A percentile compares a stretch with the other conserved stretches of the same genome.
These are phyloP conservation scores for Lophius piscatorius DNA, from an alignment of 2,113 vertebrate genomes.

Conservation along the genomic window DNA sequence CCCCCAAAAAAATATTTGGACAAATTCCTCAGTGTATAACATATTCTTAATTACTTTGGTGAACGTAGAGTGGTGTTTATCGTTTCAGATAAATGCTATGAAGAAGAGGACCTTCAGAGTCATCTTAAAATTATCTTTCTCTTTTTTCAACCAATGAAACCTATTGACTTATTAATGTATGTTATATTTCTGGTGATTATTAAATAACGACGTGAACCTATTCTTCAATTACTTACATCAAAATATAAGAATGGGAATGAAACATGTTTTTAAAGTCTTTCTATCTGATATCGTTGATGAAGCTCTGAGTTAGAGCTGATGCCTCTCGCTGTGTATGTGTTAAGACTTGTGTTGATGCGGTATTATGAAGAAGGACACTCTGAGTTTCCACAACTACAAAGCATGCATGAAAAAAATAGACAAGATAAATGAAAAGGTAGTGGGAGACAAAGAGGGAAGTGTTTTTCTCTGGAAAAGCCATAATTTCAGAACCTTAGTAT, in stretches of 20 bases:
- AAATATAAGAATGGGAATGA: background rate
- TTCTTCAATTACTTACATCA: background rate
- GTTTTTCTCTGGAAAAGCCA: slow-evolving; percentile 1
- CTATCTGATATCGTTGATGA: slow-evolving; percentile 6
- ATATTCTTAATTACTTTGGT: too few relatives aligned
- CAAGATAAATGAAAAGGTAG: slow-evolving; percentile 6
- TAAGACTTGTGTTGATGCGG: slow-evolving; percentile 23
- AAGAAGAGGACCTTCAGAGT: too few relatives aligned
- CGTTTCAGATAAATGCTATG: too few relatives aligned
- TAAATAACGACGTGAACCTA: background rate
- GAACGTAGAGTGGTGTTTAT: too few relatives aligned
- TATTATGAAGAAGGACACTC: slow-evolving; percentile 12
- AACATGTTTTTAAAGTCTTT: background rate
- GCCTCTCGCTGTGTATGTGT: slow-evolving; percentile 5
- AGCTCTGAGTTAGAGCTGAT: background rate
- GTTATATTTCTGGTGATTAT: too few relatives aligned
- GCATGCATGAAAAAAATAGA: background rate
- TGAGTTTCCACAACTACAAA: slow-evolving; percentile 44
- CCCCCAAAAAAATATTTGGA: too few relatives aligned
- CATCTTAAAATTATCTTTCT: too few relatives aligned
- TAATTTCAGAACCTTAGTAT: slow-evolving; percentile 1
- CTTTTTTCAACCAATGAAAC: too few relatives aligned
- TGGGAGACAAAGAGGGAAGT: background rate
- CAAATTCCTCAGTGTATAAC: too few relatives aligned
- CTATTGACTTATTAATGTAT: too few relatives aligned